A percentile compares a stretch with the other conserved stretches of the same genome.
Conservation (phyloP, 2,797 vertebrate species). For the Sorex maritimensis region DNA sequence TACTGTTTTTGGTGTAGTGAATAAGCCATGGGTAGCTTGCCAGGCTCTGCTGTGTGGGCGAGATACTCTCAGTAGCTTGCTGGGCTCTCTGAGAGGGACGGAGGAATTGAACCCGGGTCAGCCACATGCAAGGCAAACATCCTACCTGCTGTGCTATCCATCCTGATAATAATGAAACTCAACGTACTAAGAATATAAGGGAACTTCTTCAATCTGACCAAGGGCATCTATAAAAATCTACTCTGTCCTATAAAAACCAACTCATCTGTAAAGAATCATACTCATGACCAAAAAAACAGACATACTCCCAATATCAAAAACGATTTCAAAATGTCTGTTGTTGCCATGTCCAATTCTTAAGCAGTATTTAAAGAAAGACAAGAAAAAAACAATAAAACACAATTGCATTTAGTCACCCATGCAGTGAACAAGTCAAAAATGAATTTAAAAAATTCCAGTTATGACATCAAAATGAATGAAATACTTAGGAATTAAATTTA, state of each 20-base stretch:
- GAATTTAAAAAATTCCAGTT: slow-evolving; percentile 48
- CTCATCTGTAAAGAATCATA: not conserved
- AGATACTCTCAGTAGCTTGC: no score
- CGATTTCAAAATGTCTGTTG: slow-evolving; percentile 9
- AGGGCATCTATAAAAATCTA: not conserved
- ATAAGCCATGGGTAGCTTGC: no score
- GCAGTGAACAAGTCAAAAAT: slow-evolving; percentile 41
- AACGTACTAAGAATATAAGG: not conserved
- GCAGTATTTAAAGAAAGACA: slow-evolving; percentile 15
- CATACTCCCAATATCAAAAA: not conserved
- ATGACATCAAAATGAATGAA: slow-evolving; percentile 49
- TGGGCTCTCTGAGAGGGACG: no score
- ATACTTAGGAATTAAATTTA: slow-evolving; percentile 45
- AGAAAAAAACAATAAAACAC: slow-evolving; percentile 21
- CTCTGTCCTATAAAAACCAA: not conserved
- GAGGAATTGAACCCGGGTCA: no score
- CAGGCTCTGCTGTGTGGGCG: no score
- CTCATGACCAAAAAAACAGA: slow-evolving; percentile 8
- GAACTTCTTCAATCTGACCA: slow-evolving; percentile 9
- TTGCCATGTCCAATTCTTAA: not conserved
- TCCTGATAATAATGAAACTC: not conserved
- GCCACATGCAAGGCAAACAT: no score
- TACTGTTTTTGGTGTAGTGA: no score
- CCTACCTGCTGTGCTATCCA: no score
- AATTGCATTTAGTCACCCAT: slow-evolving; percentile 27